These are phyloP conservation scores for Pocota personata DNA, from an alignment of 2,888 invertebrate genomes.

Conservation along the genomic window DNA sequence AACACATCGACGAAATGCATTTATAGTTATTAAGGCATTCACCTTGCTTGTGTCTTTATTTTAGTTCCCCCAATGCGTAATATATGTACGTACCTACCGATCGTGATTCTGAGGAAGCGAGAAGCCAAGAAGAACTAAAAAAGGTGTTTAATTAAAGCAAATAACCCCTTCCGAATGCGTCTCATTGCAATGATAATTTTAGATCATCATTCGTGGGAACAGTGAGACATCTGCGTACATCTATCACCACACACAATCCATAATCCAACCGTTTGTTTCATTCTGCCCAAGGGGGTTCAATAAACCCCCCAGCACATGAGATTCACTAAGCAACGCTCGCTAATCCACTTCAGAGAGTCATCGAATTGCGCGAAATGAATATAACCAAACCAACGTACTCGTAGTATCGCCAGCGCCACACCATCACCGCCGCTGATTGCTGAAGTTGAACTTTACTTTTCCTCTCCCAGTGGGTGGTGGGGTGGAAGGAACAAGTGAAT, in stretches of 20 bases:
- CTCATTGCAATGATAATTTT: background rate
- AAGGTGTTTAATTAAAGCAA: background rate
- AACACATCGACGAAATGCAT: too few species aligned
- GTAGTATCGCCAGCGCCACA: background rate
- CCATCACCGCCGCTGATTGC: background rate
- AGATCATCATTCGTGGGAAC: slow-evolving; percentile 25
- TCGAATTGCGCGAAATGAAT: slow-evolving; percentile 36
- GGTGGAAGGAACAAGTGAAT: slow-evolving; percentile 1
- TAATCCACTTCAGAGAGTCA: slow-evolving; percentile 35
- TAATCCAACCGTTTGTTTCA: slow-evolving; percentile 33
- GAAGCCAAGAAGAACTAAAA: too few species aligned
- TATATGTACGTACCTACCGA: too few species aligned
- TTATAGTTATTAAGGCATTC: too few species aligned
- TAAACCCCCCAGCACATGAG: slow-evolving; percentile 24
- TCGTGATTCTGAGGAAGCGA: too few species aligned
- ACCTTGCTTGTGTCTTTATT: too few species aligned
- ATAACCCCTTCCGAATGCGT: background rate
- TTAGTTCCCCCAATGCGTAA: too few species aligned
- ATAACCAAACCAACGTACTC: slow-evolving; percentile 14
- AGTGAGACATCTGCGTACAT: slow-evolving; percentile 14
- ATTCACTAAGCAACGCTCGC: slow-evolving; percentile 24
- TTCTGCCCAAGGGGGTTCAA: slow-evolving; percentile 32
- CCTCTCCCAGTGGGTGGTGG: background rate
- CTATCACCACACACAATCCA: slow-evolving; percentile 1
- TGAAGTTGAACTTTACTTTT: slow-evolving; percentile 29